These are phyloP conservation scores for Neoascia interrupta DNA, from an alignment of 2,888 invertebrate genomes.

Conservation along the genomic window DNA sequence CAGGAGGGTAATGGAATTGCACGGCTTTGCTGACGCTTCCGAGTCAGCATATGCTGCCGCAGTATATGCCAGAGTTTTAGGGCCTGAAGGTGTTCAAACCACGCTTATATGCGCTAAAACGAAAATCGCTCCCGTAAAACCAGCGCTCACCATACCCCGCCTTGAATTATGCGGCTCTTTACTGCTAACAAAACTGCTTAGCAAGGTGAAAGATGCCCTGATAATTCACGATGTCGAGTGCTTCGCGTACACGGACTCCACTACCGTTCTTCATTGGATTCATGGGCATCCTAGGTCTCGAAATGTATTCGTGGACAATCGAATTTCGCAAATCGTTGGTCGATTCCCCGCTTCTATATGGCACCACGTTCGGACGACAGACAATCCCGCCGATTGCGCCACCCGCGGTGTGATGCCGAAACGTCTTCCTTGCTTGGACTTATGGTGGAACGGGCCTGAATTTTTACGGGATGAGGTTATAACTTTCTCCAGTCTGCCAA, in stretches of 20 bases:
- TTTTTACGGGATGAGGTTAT: constrained; percentile 3
- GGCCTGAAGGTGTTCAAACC: not conserved
- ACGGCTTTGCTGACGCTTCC: constrained; percentile 30
- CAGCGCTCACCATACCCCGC: constrained; percentile 28
- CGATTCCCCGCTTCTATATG: constrained; percentile 2
- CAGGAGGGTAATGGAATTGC: constrained; percentile 5
- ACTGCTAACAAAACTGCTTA: constrained; percentile 23
- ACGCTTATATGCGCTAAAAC: constrained; percentile 37
- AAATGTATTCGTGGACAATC: constrained; percentile 19
- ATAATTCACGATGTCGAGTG: not conserved
- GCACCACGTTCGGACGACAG: constrained; percentile 8
- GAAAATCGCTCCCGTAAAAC: constrained; percentile 5
- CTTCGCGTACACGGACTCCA: constrained; percentile 24
- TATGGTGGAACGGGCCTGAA: constrained; percentile 11
- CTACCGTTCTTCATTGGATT: constrained; percentile 15
- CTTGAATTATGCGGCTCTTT: constrained; percentile 40
- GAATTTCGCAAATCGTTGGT: constrained; percentile 9
- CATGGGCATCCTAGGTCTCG: constrained; percentile 4
- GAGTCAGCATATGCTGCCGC: constrained; percentile 32
- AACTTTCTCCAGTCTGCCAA: not conserved
- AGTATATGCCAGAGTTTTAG: constrained; percentile 17
- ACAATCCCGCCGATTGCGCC: constrained; percentile 26
- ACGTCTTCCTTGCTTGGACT: not conserved
- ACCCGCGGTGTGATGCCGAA: constrained; percentile 9
- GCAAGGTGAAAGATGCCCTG: constrained; percentile 21